A percentile compares a stretch with the other conserved stretches of the same genome.
phyloP scores from a whole-genome alignment of 2,113 vertebrate species.

The Hippocampus barbouri region DNA sequence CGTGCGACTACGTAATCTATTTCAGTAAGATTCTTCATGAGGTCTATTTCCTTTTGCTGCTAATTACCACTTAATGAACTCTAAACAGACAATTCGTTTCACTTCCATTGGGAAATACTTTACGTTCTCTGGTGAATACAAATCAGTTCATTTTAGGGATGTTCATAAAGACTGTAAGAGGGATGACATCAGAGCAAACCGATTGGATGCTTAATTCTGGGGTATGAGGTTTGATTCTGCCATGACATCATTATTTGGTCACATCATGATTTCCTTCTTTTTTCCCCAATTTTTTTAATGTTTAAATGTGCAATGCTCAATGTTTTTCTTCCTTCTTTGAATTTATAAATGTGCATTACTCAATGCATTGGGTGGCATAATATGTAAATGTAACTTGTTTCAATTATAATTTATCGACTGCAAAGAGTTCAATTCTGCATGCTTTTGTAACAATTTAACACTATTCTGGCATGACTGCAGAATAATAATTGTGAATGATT shows the following conservation, averaged over 20 bases:
- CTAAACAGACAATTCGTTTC: background rate
- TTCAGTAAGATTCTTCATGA: background rate
- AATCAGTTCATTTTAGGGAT: background rate
- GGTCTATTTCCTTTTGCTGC: background rate
- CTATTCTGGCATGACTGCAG: background rate
- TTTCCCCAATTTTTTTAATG: too few relatives aligned
- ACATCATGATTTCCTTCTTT: background rate
- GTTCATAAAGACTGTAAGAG: too few relatives aligned
- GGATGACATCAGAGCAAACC: background rate
- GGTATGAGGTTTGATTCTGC: background rate
- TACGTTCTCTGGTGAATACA: background rate
- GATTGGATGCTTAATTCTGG: background rate
- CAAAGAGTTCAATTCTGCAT: background rate
- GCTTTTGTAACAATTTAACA: too few relatives aligned
- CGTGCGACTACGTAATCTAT: background rate
- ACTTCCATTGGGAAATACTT: background rate
- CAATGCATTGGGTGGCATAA: background rate
- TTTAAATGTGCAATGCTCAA: too few relatives aligned
- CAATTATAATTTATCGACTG: background rate
- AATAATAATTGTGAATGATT: background rate
- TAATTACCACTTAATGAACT: background rate
- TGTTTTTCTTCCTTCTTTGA: too few relatives aligned
- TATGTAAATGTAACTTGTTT: background rate
- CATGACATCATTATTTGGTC: slow-evolving; percentile 3
- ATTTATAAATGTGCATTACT: too few relatives aligned